These are phyloP conservation scores for Athalia rosae DNA, from an alignment of 2,888 invertebrate species.

Conservation along the genomic window DNA sequence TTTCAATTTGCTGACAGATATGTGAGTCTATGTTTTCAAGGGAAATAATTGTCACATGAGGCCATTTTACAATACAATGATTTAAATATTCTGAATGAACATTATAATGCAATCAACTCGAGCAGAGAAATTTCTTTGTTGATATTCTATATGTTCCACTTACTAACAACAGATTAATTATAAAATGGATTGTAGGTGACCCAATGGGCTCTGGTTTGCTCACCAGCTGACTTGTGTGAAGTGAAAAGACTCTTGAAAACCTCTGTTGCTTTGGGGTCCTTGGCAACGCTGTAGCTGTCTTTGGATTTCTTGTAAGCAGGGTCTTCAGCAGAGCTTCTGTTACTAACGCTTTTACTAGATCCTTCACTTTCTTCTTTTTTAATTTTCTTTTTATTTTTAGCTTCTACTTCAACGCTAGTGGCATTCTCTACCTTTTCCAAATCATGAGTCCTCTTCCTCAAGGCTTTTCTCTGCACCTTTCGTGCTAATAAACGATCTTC, in stretches of 20 bases:
- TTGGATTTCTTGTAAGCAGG: constrained; percentile 87
- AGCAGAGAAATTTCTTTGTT: no score
- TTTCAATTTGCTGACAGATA: no score
- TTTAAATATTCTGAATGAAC: no score
- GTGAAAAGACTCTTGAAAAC: constrained; percentile 98
- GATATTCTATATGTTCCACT: no score
- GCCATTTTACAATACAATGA: no score
- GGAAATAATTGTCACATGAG: no score
- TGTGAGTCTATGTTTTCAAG: no score
- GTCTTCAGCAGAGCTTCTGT: constrained; percentile 73
- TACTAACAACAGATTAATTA: constrained; percentile 75
- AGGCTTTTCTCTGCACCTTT: constrained; percentile 79
- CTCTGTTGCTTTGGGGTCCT: constrained; percentile 91
- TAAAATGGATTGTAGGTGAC: constrained; percentile 98
- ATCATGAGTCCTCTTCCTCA: constrained; percentile 78
- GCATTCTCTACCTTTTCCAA: constrained; percentile 58
- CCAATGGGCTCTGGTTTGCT: constrained; percentile 96
- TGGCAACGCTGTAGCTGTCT: constrained; percentile 89
- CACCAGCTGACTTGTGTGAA: constrained; percentile 88
- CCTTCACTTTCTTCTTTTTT: constrained; percentile 73
- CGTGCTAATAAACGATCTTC: constrained; percentile 85
- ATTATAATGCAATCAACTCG: no score
- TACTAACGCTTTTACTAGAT: constrained; percentile 59
- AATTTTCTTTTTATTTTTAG: constrained; percentile 64
- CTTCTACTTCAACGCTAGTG: constrained; percentile 47